Conservation (phyloP, 2,797 vertebrate genomes). For the Schizothorax lantsangensis region DNA sequence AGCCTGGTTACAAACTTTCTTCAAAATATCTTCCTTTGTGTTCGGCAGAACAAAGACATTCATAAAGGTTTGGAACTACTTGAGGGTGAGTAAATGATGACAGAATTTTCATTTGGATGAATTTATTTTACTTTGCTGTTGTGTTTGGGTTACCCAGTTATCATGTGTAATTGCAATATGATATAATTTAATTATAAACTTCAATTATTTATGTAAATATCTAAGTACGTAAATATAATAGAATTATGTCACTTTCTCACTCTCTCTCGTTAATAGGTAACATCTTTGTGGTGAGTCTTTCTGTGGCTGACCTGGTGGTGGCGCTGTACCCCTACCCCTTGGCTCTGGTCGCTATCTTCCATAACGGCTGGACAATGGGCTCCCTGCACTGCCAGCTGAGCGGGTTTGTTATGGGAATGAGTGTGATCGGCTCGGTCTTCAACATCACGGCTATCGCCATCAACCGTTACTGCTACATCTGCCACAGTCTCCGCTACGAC, state of each 20-base stretch:
- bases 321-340: slow-evolving; percentile 61
- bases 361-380: slow-evolving; percentile 58
- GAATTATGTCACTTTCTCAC: background rate
- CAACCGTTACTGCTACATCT: slow-evolving; percentile 64
- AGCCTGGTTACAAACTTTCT: too few relatives aligned
- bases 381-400: slow-evolving; percentile 61
- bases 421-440: slow-evolving; percentile 60
- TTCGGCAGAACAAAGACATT: too few relatives aligned
- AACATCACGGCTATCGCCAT: slow-evolving; percentile 63
- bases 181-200: background rate
- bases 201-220: background rate
- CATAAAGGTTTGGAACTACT: too few relatives aligned
- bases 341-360: slow-evolving; percentile 57
- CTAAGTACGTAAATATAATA: background rate
- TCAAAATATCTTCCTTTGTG: too few relatives aligned
- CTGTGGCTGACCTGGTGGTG: slow-evolving; percentile 63
- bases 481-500: slow-evolving; percentile 57
- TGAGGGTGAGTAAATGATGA: background rate
- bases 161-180: background rate
- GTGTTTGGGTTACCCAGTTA: background rate
- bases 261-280: slow-evolving; percentile 49
- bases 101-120: background rate
- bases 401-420: slow-evolving; percentile 59
- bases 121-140: background rate
- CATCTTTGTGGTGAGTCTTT: slow-evolving; percentile 63